Evolutionary conservation across 2,113 vertebrate genomes (phyloP).

Genomic region (Tragelaphus imberbis): DNA sequence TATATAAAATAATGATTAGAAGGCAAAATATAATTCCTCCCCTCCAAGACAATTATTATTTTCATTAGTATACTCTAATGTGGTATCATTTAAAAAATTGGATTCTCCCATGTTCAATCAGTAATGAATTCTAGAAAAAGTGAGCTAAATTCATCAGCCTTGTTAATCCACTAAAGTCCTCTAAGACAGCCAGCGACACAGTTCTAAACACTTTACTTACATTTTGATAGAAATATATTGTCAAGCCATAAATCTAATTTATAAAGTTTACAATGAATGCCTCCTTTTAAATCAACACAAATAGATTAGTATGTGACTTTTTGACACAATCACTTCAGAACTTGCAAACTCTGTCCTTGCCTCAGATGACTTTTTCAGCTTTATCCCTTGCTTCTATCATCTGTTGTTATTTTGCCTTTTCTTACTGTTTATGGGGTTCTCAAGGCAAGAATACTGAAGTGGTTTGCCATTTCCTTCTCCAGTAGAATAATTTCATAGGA

Average conservation of each 20-base stretch:
- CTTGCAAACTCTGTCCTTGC: neutral
- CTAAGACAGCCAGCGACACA: neutral
- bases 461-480: neutral
- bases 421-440: neutral
- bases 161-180: slow-evolving; percentile 36
- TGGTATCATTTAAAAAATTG: neutral
- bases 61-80: neutral
- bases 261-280: slow-evolving; percentile 26
- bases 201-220: slow-evolving; percentile 1
- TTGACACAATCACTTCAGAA: slow-evolving; percentile 1
- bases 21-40: slow-evolving; percentile 13
- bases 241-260: slow-evolving; percentile 23
- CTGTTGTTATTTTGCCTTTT: neutral
- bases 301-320: neutral
- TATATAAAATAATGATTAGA: slow-evolving; percentile 5
- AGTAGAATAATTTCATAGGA: neutral
- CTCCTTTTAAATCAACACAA: slow-evolving; percentile 29
- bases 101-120: neutral
- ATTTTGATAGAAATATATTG: slow-evolving; percentile 33
- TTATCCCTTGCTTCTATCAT: neutral
- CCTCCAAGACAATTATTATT: slow-evolving; percentile 35
- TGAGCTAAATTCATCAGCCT: slow-evolving; percentile 6
- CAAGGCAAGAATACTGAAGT: neutral
- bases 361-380: slow-evolving; percentile 20
- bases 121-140: slow-evolving; percentile 21